A percentile compares a stretch with the other conserved stretches of the same genome.
Conservation (phyloP, 2,797 vertebrate species). For the Fratercula arctica region DNA sequence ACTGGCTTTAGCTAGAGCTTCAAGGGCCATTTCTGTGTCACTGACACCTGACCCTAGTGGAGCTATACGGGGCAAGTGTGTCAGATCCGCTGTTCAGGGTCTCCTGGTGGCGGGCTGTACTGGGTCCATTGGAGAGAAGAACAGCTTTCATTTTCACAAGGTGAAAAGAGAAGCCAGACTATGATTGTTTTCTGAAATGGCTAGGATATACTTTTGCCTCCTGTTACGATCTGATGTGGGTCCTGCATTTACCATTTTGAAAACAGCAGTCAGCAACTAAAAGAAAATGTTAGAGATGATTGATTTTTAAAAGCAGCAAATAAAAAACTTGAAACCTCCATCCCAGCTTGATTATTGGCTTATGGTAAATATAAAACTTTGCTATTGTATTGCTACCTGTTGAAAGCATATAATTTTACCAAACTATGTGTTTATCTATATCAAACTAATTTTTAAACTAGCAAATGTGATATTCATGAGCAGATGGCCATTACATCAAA, state of each 20-base stretch:
- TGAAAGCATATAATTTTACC: slow-evolving; percentile 55
- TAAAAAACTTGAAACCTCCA: background rate
- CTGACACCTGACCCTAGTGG: background rate
- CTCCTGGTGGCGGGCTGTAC: background rate
- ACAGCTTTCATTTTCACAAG: background rate
- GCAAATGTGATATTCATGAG: slow-evolving; percentile 68
- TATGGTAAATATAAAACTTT: slow-evolving; percentile 46
- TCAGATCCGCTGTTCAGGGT: background rate
- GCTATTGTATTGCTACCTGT: slow-evolving; percentile 61
- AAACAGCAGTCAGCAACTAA: background rate
- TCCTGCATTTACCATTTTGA: background rate
- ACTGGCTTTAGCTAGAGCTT: background rate
- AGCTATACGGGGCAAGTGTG: background rate
- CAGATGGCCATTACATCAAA: slow-evolving; percentile 78
- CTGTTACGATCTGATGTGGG: background rate
- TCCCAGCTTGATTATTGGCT: background rate
- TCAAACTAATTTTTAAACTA: slow-evolving; percentile 66
- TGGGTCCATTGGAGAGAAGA: background rate
- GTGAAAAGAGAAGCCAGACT: background rate
- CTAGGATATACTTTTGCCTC: background rate
- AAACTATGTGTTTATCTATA: slow-evolving; percentile 65
- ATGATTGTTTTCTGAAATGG: background rate
- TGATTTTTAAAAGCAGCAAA: slow-evolving; percentile 36
- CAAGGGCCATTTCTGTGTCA: background rate
- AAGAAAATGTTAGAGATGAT: slow-evolving; percentile 18